Conservation (phyloP, 2,888 invertebrate genomes). For the Pandemis corylana region DNA sequence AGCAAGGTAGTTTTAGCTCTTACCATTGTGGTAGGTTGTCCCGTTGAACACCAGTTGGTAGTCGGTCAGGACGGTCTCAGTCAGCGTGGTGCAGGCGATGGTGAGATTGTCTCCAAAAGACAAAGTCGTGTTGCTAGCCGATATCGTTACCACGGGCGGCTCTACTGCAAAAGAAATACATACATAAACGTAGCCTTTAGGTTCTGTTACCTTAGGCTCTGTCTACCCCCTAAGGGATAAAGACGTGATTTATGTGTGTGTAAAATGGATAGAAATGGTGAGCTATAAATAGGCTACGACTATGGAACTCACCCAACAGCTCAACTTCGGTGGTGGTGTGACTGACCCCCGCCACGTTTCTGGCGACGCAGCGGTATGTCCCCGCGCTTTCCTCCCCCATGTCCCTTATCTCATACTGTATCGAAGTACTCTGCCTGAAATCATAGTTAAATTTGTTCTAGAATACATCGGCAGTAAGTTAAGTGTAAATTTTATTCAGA, state of each 20-base stretch:
- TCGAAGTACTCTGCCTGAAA: conserved; percentile 72
- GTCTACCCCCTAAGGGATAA: no score
- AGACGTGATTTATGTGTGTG: no score
- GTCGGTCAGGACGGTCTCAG: conserved; percentile 59
- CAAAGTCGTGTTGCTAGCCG: conserved; percentile 56
- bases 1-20: conserved; percentile 13
- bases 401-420: conserved; percentile 68
- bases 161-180: conserved; percentile 58
- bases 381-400: conserved; percentile 67
- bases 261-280: no score
- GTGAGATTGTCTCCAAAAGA: conserved; percentile 53
- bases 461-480: no score
- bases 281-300: neutral
- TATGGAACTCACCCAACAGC: conserved; percentile 58
- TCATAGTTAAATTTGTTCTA: neutral
- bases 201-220: no score
- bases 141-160: conserved; percentile 62
- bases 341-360: conserved; percentile 65
- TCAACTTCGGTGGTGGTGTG: conserved; percentile 55
- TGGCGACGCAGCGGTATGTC: conserved; percentile 64
- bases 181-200: no score
- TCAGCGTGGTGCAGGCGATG: conserved; percentile 61
- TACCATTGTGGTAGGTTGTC: conserved; percentile 52
- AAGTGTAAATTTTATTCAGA: no score
- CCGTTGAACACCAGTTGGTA: conserved; percentile 58